These are phyloP conservation scores for Antitype chi DNA, from an alignment of 2,888 invertebrate species.

Conservation along the genomic window DNA sequence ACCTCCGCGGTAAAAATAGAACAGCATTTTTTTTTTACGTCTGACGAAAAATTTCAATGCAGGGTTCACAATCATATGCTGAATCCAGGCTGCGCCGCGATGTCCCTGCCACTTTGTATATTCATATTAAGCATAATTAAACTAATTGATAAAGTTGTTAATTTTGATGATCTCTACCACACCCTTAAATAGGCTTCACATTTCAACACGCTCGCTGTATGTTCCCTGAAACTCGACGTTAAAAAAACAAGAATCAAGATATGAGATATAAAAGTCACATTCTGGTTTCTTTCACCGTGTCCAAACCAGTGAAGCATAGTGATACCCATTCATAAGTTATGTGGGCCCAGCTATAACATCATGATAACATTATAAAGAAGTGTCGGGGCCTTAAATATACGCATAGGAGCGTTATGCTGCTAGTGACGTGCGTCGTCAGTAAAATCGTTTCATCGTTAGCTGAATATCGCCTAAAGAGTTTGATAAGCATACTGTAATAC, in stretches of 20 bases:
- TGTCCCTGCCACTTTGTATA: too few relatives aligned
- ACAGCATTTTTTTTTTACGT: too few relatives aligned
- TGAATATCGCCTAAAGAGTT: constrained; percentile 12
- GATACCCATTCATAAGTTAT: constrained; percentile 61
- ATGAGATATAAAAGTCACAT: constrained; percentile 13
- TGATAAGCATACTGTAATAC: too few relatives aligned
- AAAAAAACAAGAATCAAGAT: constrained; percentile 9
- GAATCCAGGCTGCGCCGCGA: too few relatives aligned
- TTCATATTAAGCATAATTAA: too few relatives aligned
- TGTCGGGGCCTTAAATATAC: constrained; percentile 54
- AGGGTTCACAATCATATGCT: too few relatives aligned
- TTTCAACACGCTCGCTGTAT: too few relatives aligned
- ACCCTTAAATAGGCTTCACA: background rate
- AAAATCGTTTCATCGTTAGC: background rate
- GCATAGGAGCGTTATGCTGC: constrained; percentile 18
- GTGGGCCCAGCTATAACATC: constrained; percentile 46
- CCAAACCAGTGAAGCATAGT: constrained; percentile 56
- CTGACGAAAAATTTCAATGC: too few relatives aligned
- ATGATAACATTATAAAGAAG: constrained; percentile 67
- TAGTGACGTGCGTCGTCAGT: constrained; percentile 47
- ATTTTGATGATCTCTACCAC: background rate
- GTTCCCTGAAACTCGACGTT: background rate
- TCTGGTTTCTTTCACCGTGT: constrained; percentile 30
- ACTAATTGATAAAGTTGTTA: background rate
- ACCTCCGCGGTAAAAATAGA: too few relatives aligned